Conservation (phyloP, 2,113 vertebrate species). For the Callopanchax toddi region DNA sequence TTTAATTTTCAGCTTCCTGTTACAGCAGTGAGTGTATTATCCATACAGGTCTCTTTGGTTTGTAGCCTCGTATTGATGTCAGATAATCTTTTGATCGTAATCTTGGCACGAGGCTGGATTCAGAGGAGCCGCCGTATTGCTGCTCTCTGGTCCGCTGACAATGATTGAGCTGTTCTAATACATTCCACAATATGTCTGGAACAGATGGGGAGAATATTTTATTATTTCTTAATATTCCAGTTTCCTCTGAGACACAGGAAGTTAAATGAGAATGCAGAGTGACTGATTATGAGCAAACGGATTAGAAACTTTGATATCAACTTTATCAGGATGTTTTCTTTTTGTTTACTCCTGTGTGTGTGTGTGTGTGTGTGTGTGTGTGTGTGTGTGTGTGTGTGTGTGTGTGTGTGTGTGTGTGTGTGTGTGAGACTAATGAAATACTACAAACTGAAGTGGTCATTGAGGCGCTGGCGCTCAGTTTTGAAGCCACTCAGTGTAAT, state of each 20-base stretch:
- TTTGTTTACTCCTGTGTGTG: background rate
- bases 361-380: too few relatives aligned
- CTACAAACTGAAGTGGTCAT: background rate
- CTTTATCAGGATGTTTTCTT: background rate
- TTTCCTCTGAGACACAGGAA: conserved; percentile 24
- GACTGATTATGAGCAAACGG: conserved; percentile 6
- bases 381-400: too few relatives aligned
- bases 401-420: too few relatives aligned
- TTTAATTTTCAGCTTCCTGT: conserved; percentile 2
- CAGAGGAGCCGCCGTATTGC: background rate
- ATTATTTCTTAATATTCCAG: conserved; percentile 41
- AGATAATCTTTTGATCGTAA: conserved; percentile 34
- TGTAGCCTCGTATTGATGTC: conserved; percentile 16
- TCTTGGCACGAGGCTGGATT: conserved; percentile 14
- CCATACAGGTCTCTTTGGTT: conserved; percentile 21
- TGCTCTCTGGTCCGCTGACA: conserved; percentile 29
- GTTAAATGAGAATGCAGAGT: conserved; percentile 17
- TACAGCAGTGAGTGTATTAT: conserved; percentile 12
- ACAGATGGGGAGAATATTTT: conserved; percentile 52
- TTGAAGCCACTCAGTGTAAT: conserved; percentile 1
- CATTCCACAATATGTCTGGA: conserved; percentile 43
- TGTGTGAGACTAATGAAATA: conserved; percentile 6
- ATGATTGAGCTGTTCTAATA: conserved; percentile 45
- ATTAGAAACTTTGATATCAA: conserved; percentile 20
- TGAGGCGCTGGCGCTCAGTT: conserved; percentile 8